Conservation (phyloP, 2,888 invertebrate genomes). For the Byasa hedistus region DNA sequence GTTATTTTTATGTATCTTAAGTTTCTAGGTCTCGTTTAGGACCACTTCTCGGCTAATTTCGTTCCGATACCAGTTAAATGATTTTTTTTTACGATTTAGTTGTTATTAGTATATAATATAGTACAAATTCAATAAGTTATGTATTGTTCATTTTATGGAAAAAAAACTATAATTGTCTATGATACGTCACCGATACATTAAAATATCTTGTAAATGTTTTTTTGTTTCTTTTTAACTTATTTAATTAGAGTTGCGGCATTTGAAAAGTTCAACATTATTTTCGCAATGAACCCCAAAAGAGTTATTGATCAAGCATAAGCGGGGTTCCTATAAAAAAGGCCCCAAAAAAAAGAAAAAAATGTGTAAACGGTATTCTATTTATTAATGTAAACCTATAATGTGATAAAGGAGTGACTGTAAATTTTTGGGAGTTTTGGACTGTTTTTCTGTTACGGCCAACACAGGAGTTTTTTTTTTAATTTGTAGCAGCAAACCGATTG, state of each 20-base stretch:
- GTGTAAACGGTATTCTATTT: constrained; percentile 47
- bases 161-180: constrained; percentile 19
- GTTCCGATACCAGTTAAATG: neutral
- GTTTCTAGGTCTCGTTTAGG: too few relatives aligned
- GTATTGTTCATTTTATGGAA: neutral
- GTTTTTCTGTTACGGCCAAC: constrained; percentile 28
- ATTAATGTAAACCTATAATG: constrained; percentile 63
- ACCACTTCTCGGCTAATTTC: neutral
- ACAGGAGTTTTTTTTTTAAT: neutral
- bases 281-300: constrained; percentile 26
- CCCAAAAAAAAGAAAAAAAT: too few relatives aligned
- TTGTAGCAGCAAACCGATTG: neutral
- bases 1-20: too few relatives aligned
- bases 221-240: constrained; percentile 18
- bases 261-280: constrained; percentile 11
- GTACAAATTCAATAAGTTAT: neutral
- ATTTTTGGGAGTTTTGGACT: constrained; percentile 50
- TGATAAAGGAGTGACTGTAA: constrained; percentile 67
- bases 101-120: neutral
- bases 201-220: neutral
- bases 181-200: constrained; percentile 12
- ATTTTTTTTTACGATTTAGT: too few relatives aligned
- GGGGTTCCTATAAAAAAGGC: neutral
- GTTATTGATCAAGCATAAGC: constrained; percentile 34
- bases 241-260: constrained; percentile 10